phyloP scores from a whole-genome alignment of 1,140 invertebrate species.

The Spodoptera frugiperda region DNA sequence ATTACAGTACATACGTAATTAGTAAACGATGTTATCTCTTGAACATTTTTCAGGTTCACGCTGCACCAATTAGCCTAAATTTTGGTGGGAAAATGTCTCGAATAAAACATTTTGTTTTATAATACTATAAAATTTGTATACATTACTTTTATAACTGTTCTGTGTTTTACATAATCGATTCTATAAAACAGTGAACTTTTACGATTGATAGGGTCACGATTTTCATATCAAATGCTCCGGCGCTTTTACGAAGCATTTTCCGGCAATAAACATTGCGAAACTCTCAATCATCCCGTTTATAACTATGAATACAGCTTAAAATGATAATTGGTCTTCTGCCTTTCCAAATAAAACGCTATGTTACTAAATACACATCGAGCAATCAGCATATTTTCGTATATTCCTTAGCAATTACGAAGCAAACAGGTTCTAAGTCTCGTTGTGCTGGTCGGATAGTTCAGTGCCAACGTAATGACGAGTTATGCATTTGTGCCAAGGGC shows the following conservation, averaged over 20 bases:
- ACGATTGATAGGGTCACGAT: too few relatives aligned
- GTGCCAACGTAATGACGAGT: conserved; percentile 37
- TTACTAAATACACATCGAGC: neutral
- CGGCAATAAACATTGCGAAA: too few relatives aligned
- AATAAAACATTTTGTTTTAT: neutral
- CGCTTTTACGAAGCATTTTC: too few relatives aligned
- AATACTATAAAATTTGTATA: too few relatives aligned
- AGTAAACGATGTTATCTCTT: conserved; percentile 3
- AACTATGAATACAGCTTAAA: too few relatives aligned
- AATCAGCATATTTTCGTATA: neutral
- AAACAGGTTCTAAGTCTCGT: conserved; percentile 27
- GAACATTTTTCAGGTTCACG: neutral
- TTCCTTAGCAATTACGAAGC: conserved; percentile 3
- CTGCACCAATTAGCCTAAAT: conserved; percentile 2
- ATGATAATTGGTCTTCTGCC: too few relatives aligned
- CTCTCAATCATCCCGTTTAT: too few relatives aligned
- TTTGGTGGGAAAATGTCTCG: neutral
- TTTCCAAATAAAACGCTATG: neutral
- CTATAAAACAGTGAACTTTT: too few relatives aligned
- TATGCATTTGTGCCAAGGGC: conserved; percentile 40
- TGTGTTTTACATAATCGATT: too few relatives aligned
- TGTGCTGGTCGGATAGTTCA: neutral
- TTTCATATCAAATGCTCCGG: too few relatives aligned
- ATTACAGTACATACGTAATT: conserved; percentile 16
- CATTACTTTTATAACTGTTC: too few relatives aligned